phyloP scores from a whole-genome alignment of 2,888 invertebrate species.

The Thymelicus lineola region DNA sequence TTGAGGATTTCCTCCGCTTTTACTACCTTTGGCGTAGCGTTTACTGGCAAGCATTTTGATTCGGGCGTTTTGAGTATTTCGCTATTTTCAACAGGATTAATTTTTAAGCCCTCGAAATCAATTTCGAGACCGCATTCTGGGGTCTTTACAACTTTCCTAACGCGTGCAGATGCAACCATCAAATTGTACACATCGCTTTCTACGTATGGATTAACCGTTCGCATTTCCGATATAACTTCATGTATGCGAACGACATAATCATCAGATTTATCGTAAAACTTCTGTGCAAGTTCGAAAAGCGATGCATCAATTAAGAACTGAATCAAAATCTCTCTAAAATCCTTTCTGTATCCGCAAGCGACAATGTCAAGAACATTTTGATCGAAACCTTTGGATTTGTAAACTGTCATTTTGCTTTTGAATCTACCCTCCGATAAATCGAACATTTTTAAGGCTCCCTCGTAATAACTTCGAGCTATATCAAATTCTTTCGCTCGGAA shows the following conservation, averaged over 20 bases:
- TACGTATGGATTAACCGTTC: slow-evolving; percentile 49
- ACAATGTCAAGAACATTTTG: slow-evolving; percentile 54
- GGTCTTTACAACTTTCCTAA: slow-evolving; percentile 47
- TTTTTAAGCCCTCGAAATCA: slow-evolving; percentile 58
- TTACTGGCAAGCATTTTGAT: slow-evolving; percentile 49
- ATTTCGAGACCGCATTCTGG: slow-evolving; percentile 49
- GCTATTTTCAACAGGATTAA: slow-evolving; percentile 49
- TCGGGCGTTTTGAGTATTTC: slow-evolving; percentile 58
- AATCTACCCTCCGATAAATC: slow-evolving; percentile 52
- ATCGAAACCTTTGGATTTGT: slow-evolving; percentile 47
- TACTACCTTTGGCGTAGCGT: slow-evolving; percentile 51
- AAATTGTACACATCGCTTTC: slow-evolving; percentile 65
- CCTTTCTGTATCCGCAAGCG: slow-evolving; percentile 42
- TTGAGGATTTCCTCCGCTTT: slow-evolving; percentile 68
- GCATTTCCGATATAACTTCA: slow-evolving; percentile 57
- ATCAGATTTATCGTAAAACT: slow-evolving; percentile 54
- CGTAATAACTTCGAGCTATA: slow-evolving; percentile 67
- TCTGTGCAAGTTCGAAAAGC: slow-evolving; percentile 60
- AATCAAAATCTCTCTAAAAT: slow-evolving; percentile 52
- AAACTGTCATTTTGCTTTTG: slow-evolving; percentile 41
- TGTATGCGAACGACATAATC: slow-evolving; percentile 61
- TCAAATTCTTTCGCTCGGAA: slow-evolving; percentile 61
- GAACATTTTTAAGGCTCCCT: slow-evolving; percentile 56
- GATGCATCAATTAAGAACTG: slow-evolving; percentile 63
- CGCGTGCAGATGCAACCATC: slow-evolving; percentile 56